Evolutionary conservation across 2,797 vertebrate genomes (phyloP).

Genomic region (Sebastes baramenuke): DNA sequence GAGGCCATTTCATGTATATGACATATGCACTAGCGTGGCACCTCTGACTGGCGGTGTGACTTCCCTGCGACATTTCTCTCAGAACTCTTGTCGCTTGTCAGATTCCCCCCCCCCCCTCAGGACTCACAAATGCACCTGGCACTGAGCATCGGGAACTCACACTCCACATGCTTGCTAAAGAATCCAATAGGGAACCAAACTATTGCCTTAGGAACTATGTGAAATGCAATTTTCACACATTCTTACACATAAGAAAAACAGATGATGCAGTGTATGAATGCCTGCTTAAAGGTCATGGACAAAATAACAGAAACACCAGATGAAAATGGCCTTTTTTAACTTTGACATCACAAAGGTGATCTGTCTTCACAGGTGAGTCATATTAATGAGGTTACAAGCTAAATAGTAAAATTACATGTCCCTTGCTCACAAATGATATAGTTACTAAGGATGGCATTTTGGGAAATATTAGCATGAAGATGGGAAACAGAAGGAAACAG

Average conservation of each 20-base stretch:
- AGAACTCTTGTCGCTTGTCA: conserved; percentile 70
- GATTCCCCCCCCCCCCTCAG: conserved; percentile 29
- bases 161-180: conserved; percentile 36
- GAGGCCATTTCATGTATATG: conserved; percentile 73
- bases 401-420: neutral
- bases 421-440: neutral
- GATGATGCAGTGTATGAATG: conserved; percentile 23
- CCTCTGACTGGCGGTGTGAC: conserved; percentile 67
- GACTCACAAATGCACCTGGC: conserved; percentile 68
- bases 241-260: conserved; percentile 26
- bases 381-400: neutral
- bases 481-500: neutral
- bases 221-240: conserved; percentile 32
- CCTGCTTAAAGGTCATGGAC: conserved; percentile 28
- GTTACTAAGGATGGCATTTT: neutral
- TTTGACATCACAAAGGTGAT: neutral
- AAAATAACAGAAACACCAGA: conserved; percentile 45
- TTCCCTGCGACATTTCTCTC: conserved; percentile 61
- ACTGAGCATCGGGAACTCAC: conserved; percentile 46
- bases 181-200: conserved; percentile 33
- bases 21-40: conserved; percentile 77
- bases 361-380: neutral
- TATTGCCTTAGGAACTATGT: conserved; percentile 31
- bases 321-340: conserved; percentile 11
- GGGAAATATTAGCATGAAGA: neutral